Base-by-base conservation (phyloP, 2,888 invertebrate species). In the Glaucopsyche alexis region DNA sequence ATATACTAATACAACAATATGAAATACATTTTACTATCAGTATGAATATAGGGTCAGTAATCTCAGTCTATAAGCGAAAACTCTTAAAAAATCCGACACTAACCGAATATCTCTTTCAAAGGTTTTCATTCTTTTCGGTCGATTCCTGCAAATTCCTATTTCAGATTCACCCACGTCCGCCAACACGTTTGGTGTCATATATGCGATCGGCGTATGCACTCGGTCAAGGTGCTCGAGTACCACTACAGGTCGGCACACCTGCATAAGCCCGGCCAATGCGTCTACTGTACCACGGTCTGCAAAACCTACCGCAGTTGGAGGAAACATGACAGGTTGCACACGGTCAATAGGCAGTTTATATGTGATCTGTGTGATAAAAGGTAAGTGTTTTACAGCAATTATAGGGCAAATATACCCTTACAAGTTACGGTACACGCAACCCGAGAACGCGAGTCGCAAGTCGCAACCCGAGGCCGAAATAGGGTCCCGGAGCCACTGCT, bases 161-260 rank as follows among this genome's bases (percentile, higher is more conserved):
- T 71, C 75, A 88, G 86, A 75, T 84, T 77, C 72, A 74, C 71
- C 2, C 87, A 85, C 74, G 75, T 77, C 50, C 77, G 13, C 79
- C 7, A 77, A 76, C n/a, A 74, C 49, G 76, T 80, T 19, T 50
- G 67, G 1, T 89, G 89, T 75, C 84, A 85, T 45, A 77, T 80
- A 70, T 88, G 88, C 73, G 55, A 81, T 42, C 80, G 76, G 45
- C 77, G 29, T 1, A 77, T 74, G 42, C 67, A 40, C 0, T 73
- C 76, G 38, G 69, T 38, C 14, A 74, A 81, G 0, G 75, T 77
- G 0, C 77, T 88, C 7, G 82, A 88, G 77, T 89, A 83, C 74
- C 89, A 89, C 75, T 89, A 87, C 70, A 82, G 89, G 73, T 79
- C 80, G 5, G 78, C 76, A 2, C 88, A 89, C 79, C 81, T 89